Percentiles rank a stretch among this genome's conserved stretches.
Evolutionary conservation across 2,113 vertebrate species (phyloP).

Genomic region (Mastomys natalensis): DNA sequence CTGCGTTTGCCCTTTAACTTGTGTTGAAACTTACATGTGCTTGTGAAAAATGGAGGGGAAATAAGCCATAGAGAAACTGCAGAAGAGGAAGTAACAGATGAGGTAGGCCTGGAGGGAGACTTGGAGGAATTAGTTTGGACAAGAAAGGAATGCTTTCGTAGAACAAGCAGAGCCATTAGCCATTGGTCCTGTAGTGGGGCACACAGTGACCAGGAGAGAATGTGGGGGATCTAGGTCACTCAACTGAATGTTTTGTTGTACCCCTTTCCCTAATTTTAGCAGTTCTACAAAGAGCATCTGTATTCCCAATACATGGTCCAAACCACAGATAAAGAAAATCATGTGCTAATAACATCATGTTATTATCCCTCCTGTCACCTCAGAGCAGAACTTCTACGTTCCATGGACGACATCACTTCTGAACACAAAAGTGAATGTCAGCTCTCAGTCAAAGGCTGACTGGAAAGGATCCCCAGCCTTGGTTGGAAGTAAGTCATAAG

Average conservation of each 20-base stretch:
- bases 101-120: not conserved
- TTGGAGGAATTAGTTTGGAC: not conserved
- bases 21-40: not conserved
- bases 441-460: not conserved
- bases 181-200: not conserved
- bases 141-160: not conserved
- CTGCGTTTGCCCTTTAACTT: not conserved
- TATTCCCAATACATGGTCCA: not conserved
- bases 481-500: not conserved
- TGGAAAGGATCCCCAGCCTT: not conserved
- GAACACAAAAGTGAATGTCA: not conserved
- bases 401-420: not conserved
- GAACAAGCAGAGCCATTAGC: not conserved
- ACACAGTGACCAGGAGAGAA: not conserved
- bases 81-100: not conserved
- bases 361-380: not conserved
- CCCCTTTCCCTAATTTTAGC: not conserved
- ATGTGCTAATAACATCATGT: not conserved
- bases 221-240: not conserved
- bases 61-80: not conserved
- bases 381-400: not conserved
- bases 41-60: not conserved
- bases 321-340: not conserved
- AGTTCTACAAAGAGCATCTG: not conserved
- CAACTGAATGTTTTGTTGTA: not conserved